phyloP scores from a whole-genome alignment of 2,888 invertebrate species.

The Boloria euphrosyne region DNA sequence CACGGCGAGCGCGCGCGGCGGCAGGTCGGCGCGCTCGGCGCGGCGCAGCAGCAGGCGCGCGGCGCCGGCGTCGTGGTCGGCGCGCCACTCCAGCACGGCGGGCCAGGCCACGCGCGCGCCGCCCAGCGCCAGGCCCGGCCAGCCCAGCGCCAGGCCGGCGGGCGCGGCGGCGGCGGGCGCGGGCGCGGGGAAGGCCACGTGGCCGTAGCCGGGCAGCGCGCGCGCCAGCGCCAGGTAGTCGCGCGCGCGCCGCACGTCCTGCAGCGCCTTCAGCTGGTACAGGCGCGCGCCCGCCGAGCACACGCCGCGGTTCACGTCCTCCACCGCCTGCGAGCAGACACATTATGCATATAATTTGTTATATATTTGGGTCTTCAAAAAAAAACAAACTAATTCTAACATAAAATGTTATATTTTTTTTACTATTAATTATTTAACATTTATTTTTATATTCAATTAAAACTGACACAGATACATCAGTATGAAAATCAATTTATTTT shows the following conservation, averaged over 20 bases:
- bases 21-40: constrained; percentile 43
- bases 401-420: no score
- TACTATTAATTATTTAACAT: no score
- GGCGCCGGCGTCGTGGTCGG: constrained; percentile 96
- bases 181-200: constrained; percentile 94
- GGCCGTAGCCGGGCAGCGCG: constrained; percentile 95
- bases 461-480: no score
- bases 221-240: constrained; percentile 93
- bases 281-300: constrained; percentile 94
- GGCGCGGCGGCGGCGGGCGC: constrained; percentile 84
- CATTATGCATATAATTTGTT: no score
- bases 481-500: no score
- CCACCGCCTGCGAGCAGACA: constrained; percentile 85
- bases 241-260: constrained; percentile 89
- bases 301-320: constrained; percentile 96
- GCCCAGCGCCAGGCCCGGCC: constrained; percentile 86
- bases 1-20: constrained; percentile 61
- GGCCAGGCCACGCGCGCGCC: constrained; percentile 93
- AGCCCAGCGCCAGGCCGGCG: constrained; percentile 86
- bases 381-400: no score
- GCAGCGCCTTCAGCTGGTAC: constrained; percentile 97
- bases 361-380: no score
- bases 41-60: constrained; percentile 92
- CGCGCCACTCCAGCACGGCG: constrained; percentile 91
- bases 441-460: no score